Evolutionary conservation across 2,888 invertebrate species (phyloP).

Genomic region (Saturnia japonica): DNA sequence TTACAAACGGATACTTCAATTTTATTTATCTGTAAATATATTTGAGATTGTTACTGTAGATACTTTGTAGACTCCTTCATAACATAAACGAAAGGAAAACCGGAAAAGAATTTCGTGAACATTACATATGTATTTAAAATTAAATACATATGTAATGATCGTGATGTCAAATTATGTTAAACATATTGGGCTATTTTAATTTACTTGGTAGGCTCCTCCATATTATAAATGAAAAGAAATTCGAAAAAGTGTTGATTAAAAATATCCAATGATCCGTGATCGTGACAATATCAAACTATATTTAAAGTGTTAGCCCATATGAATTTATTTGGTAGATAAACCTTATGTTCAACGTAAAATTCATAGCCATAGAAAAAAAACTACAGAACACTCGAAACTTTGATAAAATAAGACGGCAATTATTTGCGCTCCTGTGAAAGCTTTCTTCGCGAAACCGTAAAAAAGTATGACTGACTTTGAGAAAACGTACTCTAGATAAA

Average conservation of each 20-base stretch:
- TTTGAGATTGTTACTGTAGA: no score
- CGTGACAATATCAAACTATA: neutral
- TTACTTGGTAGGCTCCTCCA: no score
- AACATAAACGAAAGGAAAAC: neutral
- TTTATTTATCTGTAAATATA: no score
- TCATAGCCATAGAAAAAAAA: neutral
- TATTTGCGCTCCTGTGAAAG: constrained; percentile 13
- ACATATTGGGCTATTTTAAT: neutral
- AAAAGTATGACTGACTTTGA: constrained; percentile 3
- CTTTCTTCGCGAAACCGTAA: constrained; percentile 14
- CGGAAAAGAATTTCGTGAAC: no score
- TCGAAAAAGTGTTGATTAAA: no score
- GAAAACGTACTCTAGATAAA: constrained; percentile 19
- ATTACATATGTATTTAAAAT: no score
- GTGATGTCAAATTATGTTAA: neutral
- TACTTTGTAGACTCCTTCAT: no score
- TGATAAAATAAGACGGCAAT: constrained; percentile 19
- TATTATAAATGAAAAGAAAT: no score
- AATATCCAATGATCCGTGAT: no score
- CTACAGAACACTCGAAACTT: constrained; percentile 12
- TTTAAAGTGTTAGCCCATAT: neutral
- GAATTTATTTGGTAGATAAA: neutral
- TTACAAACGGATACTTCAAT: no score
- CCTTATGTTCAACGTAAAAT: neutral
- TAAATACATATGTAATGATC: no score